Evolutionary conservation across 2,888 invertebrate species (phyloP).

Genomic region (Eupsilia transversa): DNA sequence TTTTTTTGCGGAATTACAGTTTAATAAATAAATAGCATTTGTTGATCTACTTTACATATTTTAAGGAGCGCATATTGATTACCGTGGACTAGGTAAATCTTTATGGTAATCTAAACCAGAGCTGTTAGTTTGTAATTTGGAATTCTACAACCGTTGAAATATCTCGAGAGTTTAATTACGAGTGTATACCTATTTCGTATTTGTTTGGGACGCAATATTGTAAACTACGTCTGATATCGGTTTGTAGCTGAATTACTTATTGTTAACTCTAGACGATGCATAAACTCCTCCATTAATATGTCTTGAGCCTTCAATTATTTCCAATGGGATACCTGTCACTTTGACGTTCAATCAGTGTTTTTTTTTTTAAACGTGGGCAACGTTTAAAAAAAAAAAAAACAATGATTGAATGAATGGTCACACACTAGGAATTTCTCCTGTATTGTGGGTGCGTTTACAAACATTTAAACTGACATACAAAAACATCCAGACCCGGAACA

Average conservation of each 20-base stretch:
- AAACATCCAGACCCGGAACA: too few species aligned
- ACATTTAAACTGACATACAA: too few species aligned
- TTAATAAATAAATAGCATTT: conserved; percentile 45
- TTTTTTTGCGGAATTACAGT: conserved; percentile 21
- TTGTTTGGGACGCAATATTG: not conserved
- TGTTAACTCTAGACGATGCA: conserved; percentile 1
- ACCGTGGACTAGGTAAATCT: not conserved
- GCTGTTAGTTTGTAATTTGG: not conserved
- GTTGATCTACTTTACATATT: conserved; percentile 42
- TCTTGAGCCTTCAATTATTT: conserved; percentile 2
- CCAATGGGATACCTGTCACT: not conserved
- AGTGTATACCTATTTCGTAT: not conserved
- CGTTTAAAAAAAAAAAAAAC: too few species aligned
- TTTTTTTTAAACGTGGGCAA: too few species aligned
- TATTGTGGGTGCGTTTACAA: too few species aligned
- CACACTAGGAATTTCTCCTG: too few species aligned
- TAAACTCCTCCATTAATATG: not conserved
- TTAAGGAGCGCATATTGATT: conserved; percentile 8
- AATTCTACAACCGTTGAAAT: not conserved
- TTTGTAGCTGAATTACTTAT: not conserved
- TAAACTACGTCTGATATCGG: not conserved
- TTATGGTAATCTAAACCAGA: conserved; percentile 19
- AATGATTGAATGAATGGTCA: too few species aligned
- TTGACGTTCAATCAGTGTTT: not conserved
- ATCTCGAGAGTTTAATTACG: not conserved